A percentile compares a stretch with the other conserved stretches of the same genome.
phyloP scores from a whole-genome alignment of 2,797 vertebrate genomes.

The Perdix hodgsoniae region DNA sequence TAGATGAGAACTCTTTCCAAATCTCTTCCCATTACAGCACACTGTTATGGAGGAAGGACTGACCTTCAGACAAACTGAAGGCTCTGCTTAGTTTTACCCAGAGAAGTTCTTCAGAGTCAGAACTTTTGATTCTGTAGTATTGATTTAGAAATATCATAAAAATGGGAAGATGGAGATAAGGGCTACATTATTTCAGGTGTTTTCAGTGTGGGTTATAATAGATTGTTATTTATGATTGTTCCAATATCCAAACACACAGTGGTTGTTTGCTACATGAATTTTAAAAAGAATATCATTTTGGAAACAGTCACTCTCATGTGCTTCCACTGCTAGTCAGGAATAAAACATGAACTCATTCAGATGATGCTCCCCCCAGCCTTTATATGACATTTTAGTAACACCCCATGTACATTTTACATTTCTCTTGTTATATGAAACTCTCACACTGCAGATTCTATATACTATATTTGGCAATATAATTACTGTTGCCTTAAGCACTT shows the following conservation, averaged over 20 bases:
- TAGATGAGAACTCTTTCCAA: neutral
- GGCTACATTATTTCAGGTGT: neutral
- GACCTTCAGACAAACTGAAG: neutral
- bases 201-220: neutral
- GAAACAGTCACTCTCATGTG: neutral
- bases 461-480: constrained; percentile 73
- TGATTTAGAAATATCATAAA: neutral
- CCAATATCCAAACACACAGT: neutral
- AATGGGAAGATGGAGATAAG: neutral
- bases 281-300: neutral
- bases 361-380: constrained; percentile 5
- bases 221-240: neutral
- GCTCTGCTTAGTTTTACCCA: neutral
- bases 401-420: constrained; percentile 56
- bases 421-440: constrained; percentile 50
- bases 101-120: neutral
- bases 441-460: constrained; percentile 50
- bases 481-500: constrained; percentile 69
- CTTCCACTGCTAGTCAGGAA: neutral
- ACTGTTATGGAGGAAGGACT: neutral
- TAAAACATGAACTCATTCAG: constrained; percentile 42
- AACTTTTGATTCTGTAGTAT: neutral
- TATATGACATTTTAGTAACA: constrained; percentile 46
- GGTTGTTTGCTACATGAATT: neutral
- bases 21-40: neutral